Base-by-base conservation (phyloP, 2,888 invertebrate genomes). In the Fragum fragum region DNA sequence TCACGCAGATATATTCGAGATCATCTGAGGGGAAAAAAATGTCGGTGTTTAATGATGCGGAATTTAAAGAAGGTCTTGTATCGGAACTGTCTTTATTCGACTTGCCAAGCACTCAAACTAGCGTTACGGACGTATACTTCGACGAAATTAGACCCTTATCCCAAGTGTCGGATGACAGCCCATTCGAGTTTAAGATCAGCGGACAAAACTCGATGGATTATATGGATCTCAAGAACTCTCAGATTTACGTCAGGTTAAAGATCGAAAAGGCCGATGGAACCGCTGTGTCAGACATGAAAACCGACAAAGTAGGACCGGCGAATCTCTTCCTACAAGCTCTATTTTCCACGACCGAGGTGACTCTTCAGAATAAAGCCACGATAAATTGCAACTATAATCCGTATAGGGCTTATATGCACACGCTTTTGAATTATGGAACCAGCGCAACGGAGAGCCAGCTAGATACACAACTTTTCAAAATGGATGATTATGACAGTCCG, bases 181-280 rank as follows among this genome's bases (percentile, higher is more conserved):
- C n/a, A n/a, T n/a, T n/a, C n/a, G n/a, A n/a, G n/a, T n/a, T n/a
- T n/a, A n/a, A n/a, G n/a, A n/a, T n/a, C n/a, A n/a, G n/a, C n/a
- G n/a, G n/a, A n/a, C n/a, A n/a, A n/a, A n/a, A n/a, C n/a, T 73
- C 73, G 14, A 61, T 28, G 32, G 63, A 63, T 52, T 73, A 73
- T 52, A 11, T 61, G n/a, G 73, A 73, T 52, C 21, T 63, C 18
- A 73, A 75, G 71, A 70, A 73, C 32, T 66, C 79, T 1, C 81
- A 80, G n/a, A 18, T 87, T 0, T 85, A 80, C 36, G 76, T 81
- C 0, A 76, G 77, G 68, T 42, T 70, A 0, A 79, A 69, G 77
- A 66, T 79, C 47, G 29, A 57, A 72, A 70, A 82, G n/a, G 21
- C 55, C 5, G 75, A 78, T 69, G 83, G 76, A 16, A 47, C 7